Percentiles rank a stretch among this genome's conserved stretches.
Evolutionary conservation across 2,113 vertebrate genomes (phyloP).

Genomic region (Scatophagus argus): DNA sequence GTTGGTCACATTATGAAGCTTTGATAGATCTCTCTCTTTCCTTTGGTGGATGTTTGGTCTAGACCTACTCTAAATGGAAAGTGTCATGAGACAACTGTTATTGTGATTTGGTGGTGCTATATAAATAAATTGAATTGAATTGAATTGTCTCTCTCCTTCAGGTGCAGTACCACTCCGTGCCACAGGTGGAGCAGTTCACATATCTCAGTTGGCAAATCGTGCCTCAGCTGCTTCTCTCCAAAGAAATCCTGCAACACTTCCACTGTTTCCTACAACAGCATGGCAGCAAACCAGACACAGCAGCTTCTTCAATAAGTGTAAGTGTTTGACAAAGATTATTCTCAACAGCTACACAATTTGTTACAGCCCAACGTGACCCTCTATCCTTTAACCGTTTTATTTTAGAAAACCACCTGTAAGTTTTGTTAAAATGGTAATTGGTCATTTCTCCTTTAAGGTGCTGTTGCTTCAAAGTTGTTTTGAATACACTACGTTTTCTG

Average conservation of each 20-base stretch:
- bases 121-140: too few species aligned
- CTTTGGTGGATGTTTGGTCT: rapidly evolving
- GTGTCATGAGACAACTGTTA: too few species aligned
- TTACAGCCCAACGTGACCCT: not conserved
- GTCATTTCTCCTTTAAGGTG: too few species aligned
- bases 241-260: slow-evolving; percentile 15
- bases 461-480: not conserved
- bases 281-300: slow-evolving; percentile 72
- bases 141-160: slow-evolving; percentile 34
- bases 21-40: not conserved
- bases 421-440: not conserved
- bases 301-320: slow-evolving; percentile 84
- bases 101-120: too few species aligned
- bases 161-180: slow-evolving; percentile 43
- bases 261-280: not conserved
- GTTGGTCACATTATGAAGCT: not conserved
- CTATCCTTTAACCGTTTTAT: not conserved
- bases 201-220: slow-evolving; percentile 17
- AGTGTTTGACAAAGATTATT: slow-evolving; percentile 29
- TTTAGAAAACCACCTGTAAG: not conserved
- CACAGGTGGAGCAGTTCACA: slow-evolving; percentile 34
- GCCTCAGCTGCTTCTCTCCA: slow-evolving; percentile 33
- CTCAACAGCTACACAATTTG: not conserved
- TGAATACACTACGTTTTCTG: not conserved
- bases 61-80: too few species aligned